These are phyloP conservation scores for Plebejus anna DNA, from an alignment of 2,888 invertebrate species.

Conservation along the genomic window DNA sequence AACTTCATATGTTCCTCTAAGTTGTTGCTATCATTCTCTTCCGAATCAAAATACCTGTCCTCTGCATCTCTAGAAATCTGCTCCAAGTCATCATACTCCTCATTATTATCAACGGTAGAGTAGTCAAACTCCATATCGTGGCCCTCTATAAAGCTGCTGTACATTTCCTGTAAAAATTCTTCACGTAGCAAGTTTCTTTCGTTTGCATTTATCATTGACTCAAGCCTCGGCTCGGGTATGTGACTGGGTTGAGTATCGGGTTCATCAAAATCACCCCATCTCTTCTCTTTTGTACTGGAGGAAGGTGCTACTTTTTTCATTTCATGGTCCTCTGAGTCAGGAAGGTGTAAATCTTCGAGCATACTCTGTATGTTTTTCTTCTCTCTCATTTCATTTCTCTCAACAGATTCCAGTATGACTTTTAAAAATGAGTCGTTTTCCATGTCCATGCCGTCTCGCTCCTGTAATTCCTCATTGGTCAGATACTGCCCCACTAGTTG, in stretches of 20 bases:
- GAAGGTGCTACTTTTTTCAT: not conserved
- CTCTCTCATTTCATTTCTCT: conserved; percentile 83
- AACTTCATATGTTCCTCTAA: conserved; percentile 65
- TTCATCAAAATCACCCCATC: conserved; percentile 80
- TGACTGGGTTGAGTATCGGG: conserved; percentile 54
- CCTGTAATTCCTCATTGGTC: conserved; percentile 85
- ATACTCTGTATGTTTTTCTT: conserved; percentile 81
- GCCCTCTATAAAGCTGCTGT: conserved; percentile 90
- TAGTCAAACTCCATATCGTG: conserved; percentile 92
- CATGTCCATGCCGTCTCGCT: conserved; percentile 81
- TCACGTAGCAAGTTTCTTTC: conserved; percentile 85
- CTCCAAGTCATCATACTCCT: conserved; percentile 87
- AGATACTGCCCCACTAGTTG: conserved; percentile 93
- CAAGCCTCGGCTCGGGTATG: conserved; percentile 54
- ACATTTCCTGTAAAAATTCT: conserved; percentile 93
- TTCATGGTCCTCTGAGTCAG: not conserved
- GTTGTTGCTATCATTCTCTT: conserved; percentile 82
- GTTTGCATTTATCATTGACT: conserved; percentile 69
- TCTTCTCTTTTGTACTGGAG: conserved; percentile 45
- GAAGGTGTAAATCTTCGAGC: conserved; percentile 64
- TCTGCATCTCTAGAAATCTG: conserved; percentile 87
- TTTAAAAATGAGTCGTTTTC: conserved; percentile 83
- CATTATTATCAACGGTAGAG: conserved; percentile 87
- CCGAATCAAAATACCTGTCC: conserved; percentile 94
- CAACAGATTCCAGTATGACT: conserved; percentile 89